Conservation (phyloP, 2,113 vertebrate genomes). For the Nothoprocta pentlandii region DNA sequence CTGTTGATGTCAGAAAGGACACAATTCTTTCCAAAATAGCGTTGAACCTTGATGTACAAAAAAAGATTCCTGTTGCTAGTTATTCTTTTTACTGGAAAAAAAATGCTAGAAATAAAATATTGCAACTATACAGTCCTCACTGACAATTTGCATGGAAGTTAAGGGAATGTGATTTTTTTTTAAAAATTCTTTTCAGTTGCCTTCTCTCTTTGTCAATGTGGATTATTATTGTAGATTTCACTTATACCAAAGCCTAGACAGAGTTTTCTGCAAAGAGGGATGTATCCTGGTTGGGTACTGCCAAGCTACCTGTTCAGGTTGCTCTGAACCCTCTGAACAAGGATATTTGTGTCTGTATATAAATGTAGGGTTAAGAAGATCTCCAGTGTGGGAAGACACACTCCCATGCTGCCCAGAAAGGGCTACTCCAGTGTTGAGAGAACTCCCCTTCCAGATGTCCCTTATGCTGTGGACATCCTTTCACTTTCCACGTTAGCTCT, state of each 20-base stretch:
- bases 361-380: not conserved
- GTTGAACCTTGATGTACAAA: not conserved
- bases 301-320: not conserved
- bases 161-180: not conserved
- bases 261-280: not conserved
- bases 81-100: not conserved
- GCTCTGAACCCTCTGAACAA: not conserved
- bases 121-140: not conserved
- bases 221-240: not conserved
- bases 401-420: not conserved
- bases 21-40: not conserved
- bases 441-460: not conserved
- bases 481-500: not conserved
- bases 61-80: not conserved
- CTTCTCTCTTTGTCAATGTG: not conserved
- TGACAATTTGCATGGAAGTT: not conserved
- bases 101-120: not conserved
- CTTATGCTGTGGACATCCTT: not conserved
- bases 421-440: not conserved
- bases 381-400: not conserved
- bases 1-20: not conserved
- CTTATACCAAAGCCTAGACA: not conserved
- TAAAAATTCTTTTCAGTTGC: not conserved
- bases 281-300: not conserved
- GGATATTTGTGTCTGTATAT: not conserved